phyloP scores from a whole-genome alignment of 2,113 vertebrate genomes.

The Proterorhinus semilunaris region DNA sequence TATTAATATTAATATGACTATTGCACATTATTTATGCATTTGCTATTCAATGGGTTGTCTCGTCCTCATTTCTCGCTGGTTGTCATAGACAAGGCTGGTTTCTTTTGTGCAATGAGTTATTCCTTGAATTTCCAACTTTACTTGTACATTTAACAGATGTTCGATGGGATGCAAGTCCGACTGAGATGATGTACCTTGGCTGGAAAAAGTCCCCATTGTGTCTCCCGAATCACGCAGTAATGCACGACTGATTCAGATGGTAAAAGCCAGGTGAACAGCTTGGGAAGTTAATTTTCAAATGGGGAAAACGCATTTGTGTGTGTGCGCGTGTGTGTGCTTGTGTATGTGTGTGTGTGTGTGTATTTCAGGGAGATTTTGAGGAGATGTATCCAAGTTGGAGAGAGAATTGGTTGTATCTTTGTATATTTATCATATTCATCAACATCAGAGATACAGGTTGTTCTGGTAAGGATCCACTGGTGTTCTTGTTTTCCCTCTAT shows the following conservation, averaged over 20 bases:
- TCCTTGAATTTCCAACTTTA: not conserved
- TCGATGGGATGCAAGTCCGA: not conserved
- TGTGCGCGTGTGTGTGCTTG: not conserved
- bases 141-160: not conserved
- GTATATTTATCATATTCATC: too few species aligned
- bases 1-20: too few species aligned
- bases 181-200: not conserved
- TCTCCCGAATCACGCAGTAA: not conserved
- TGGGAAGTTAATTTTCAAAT: not conserved
- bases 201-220: not conserved
- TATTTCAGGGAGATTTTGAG: not conserved
- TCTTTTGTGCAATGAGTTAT: not conserved
- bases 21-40: not conserved
- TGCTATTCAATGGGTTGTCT: not conserved
- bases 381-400: not conserved
- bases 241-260: not conserved
- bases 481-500: too few species aligned
- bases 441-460: too few species aligned
- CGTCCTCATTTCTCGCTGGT: not conserved
- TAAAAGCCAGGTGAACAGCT: slow-evolving; percentile 8
- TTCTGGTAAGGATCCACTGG: too few species aligned
- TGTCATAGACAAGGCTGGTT: too few species aligned
- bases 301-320: not conserved
- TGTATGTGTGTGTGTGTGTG: not conserved
- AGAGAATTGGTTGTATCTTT: not conserved